Percentiles rank a stretch among this genome's conserved stretches.
Evolutionary conservation across 2,113 vertebrate species (phyloP).

Genomic region (Tragelaphus strepsiceros): DNA sequence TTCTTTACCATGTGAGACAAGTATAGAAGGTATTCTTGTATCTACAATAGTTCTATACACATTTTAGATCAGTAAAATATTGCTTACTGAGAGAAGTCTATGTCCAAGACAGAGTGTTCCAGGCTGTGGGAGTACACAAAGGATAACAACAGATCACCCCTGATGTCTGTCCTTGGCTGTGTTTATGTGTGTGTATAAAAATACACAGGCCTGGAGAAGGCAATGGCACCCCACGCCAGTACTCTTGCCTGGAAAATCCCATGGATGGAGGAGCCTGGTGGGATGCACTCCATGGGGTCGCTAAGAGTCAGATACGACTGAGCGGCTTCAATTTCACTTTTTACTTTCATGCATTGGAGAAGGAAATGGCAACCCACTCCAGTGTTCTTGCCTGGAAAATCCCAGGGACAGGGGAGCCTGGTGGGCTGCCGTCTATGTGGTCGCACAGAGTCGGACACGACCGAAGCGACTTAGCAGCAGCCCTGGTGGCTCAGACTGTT

Average conservation of each 20-base stretch:
- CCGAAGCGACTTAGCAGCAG: too few species aligned
- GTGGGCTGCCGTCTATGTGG: too few species aligned
- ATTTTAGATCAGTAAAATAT: not conserved
- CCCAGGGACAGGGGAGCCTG: too few species aligned
- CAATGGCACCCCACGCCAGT: too few species aligned
- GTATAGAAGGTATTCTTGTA: not conserved
- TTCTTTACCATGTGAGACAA: not conserved
- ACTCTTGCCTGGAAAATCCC: too few species aligned
- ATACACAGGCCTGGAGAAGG: not conserved
- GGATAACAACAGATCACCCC: not conserved
- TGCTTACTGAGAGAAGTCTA: not conserved
- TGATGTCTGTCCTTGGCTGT: not conserved
- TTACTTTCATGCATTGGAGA: too few species aligned
- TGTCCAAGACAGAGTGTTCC: not conserved
- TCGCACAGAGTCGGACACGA: accelerated
- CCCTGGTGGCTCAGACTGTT: not conserved
- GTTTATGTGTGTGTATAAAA: not conserved
- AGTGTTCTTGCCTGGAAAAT: too few species aligned
- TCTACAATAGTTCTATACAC: not conserved
- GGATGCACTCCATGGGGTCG: too few species aligned
- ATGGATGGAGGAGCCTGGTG: too few species aligned
- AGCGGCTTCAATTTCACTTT: too few species aligned
- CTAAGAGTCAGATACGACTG: too few species aligned
- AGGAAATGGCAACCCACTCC: too few species aligned
- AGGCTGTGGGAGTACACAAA: not conserved